phyloP scores from a whole-genome alignment of 2,797 vertebrate species.

The Hypotaenidia philippensis region DNA sequence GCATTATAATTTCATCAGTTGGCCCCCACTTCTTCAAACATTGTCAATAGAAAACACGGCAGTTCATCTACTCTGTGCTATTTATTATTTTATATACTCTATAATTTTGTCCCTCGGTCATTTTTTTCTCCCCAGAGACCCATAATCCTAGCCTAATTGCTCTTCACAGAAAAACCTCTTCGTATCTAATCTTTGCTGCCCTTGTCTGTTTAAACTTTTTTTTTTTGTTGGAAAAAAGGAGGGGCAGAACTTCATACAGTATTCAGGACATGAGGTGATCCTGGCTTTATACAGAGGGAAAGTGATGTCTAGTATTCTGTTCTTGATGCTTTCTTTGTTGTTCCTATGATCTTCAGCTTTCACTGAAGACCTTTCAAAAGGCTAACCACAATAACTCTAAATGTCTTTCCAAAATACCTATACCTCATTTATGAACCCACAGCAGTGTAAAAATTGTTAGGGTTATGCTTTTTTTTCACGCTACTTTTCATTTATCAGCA shows the following conservation, averaged over 20 bases:
- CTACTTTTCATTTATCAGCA: background rate
- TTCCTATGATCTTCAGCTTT: background rate
- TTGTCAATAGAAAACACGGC: background rate
- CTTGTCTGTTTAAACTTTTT: background rate
- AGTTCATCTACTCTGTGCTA: background rate
- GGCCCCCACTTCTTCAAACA: background rate
- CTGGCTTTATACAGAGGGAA: background rate
- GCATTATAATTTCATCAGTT: background rate
- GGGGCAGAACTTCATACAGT: background rate
- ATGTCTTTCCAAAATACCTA: background rate
- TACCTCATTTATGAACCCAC: background rate
- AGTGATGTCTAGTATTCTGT: background rate
- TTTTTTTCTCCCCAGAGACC: background rate
- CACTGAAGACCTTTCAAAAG: background rate
- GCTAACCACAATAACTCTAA: background rate
- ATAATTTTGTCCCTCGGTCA: background rate
- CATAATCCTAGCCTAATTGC: conserved; percentile 15
- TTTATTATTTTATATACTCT: conserved; percentile 9
- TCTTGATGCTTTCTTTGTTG: background rate
- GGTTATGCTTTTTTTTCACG: background rate
- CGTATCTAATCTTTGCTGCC: background rate
- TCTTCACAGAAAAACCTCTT: conserved; percentile 10
- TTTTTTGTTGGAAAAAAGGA: background rate
- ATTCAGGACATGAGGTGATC: background rate
- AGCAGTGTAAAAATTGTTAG: background rate